Evolutionary conservation across 2,888 invertebrate species (phyloP).

Genomic region (Pseudococcus jackbeardsleyi): DNA sequence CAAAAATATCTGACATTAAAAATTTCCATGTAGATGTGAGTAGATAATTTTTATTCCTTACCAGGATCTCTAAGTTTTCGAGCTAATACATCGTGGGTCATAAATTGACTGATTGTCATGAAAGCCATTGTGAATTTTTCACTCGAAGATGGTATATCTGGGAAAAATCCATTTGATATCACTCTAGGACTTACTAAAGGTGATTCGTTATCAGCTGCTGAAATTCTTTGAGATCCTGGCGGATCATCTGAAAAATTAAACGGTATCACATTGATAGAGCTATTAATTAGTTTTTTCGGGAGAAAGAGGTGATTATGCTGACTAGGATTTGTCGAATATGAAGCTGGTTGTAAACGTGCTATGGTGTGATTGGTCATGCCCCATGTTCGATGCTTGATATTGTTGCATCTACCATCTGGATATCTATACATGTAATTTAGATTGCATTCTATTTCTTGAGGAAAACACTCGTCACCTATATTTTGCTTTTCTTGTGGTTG

Average conservation of each 20-base stretch:
- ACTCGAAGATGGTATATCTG: background rate
- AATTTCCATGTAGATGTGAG: background rate
- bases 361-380: slow-evolving; percentile 79
- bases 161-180: background rate
- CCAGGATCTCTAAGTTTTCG: slow-evolving; percentile 3
- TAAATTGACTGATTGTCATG: background rate
- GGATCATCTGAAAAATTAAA: background rate
- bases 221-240: background rate
- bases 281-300: background rate
- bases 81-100: background rate
- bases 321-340: slow-evolving; percentile 71
- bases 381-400: slow-evolving; percentile 74
- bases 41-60: background rate
- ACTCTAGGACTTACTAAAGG: background rate
- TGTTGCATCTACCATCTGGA: slow-evolving; percentile 80
- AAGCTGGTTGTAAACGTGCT: slow-evolving; percentile 77
- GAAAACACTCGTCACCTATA: background rate
- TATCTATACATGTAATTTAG: slow-evolving; percentile 73
- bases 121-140: background rate
- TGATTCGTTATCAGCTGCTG: background rate
- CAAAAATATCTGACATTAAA: background rate
- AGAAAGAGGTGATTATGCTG: background rate
- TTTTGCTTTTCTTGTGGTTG: background rate
- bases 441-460: background rate
- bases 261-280: too few species aligned